phyloP scores from a whole-genome alignment of 1,140 invertebrate species.

The Lasioglossum baleicum region DNA sequence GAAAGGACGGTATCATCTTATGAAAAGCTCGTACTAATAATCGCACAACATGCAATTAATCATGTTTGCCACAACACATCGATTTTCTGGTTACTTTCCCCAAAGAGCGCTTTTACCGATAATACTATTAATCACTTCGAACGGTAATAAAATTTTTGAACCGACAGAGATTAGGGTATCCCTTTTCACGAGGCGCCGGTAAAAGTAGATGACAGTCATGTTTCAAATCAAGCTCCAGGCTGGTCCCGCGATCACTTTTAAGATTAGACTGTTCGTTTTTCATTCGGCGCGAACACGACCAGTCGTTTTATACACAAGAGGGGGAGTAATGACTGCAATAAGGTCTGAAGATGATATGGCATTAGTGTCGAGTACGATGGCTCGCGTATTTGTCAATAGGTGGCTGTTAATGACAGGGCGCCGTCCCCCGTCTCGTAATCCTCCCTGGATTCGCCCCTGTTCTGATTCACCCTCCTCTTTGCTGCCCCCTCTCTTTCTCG shows the following conservation, averaged over 20 bases:
- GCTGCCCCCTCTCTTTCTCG: slow-evolving; percentile 3
- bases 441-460: slow-evolving; percentile 44
- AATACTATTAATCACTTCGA: neutral
- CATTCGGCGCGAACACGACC: neutral
- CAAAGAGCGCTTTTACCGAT: neutral
- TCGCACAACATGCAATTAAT: neutral
- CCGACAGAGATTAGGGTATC: neutral
- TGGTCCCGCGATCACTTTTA: neutral
- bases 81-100: neutral
- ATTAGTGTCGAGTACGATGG: slow-evolving; percentile 62
- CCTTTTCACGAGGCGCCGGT: neutral
- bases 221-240: neutral
- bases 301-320: slow-evolving; percentile 22
- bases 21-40: too few relatives aligned
- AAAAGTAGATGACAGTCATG: neutral
- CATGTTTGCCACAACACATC: neutral
- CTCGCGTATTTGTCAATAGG: slow-evolving; percentile 65
- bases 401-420: slow-evolving; percentile 67
- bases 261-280: slow-evolving; percentile 6
- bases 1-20: too few relatives aligned
- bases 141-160: neutral
- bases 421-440: slow-evolving; percentile 43
- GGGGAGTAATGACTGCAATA: slow-evolving; percentile 54
- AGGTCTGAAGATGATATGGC: slow-evolving; percentile 61
- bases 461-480: slow-evolving; percentile 30